Evolutionary conservation across 2,797 vertebrate species (phyloP).

Genomic region (Megalops cyprinoides): DNA sequence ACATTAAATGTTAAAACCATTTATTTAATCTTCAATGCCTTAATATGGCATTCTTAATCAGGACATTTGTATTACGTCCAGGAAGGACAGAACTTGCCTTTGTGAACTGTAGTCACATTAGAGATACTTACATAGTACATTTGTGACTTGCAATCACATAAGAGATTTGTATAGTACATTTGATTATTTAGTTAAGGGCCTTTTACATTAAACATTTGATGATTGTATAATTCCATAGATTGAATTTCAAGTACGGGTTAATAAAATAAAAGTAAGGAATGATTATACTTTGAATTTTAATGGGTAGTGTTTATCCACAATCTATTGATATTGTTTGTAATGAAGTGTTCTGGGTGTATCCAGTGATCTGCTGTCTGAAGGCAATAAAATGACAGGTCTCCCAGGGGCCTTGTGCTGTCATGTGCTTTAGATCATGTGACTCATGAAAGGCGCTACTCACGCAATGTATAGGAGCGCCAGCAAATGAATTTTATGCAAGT

Average conservation of each 20-base stretch:
- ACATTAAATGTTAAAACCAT: slow-evolving; percentile 25
- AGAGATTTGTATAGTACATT: too few relatives aligned
- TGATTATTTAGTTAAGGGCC: too few relatives aligned
- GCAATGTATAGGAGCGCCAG: background rate
- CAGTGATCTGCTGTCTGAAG: background rate
- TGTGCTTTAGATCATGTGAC: background rate
- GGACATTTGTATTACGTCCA: slow-evolving; percentile 2
- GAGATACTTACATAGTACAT: background rate
- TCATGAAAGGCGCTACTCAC: background rate
- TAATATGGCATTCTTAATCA: slow-evolving; percentile 20
- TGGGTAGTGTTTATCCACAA: background rate
- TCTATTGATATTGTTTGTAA: background rate
- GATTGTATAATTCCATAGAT: too few relatives aligned
- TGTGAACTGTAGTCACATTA: too few relatives aligned
- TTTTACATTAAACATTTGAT: too few relatives aligned
- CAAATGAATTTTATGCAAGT: background rate
- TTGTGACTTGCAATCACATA: too few relatives aligned
- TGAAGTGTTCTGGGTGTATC: background rate
- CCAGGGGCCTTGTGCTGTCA: background rate
- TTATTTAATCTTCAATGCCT: slow-evolving; percentile 24
- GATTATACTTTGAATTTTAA: too few relatives aligned
- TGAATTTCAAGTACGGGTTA: too few relatives aligned
- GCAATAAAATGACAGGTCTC: slow-evolving; percentile 3
- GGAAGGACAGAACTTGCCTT: background rate
- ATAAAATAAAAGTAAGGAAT: too few relatives aligned